Evolutionary conservation across 1,140 invertebrate species (phyloP).

Genomic region (Apis mellifera): Amel_HAv3.1 CM009939.2:11374501-11375000

Average conservation of each 20-base stretch:
- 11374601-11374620: background rate
- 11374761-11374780: no score
- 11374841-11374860: conserved; percentile 1
- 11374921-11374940: background rate
- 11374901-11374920: background rate
- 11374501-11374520: background rate
- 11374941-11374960: background rate
- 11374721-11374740: no score
- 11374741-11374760: no score
- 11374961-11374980: background rate
- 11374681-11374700: background rate
- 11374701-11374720: no score
- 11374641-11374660: no score
- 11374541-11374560: background rate
- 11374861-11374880: conserved; percentile 22
- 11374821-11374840: conserved; percentile 3
- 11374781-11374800: no score
- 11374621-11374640: background rate
- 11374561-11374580: background rate
- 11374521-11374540: no score
- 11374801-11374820: background rate
- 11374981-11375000: background rate
- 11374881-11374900: conserved; percentile 22
- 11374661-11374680: background rate
- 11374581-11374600: background rate